phyloP scores from a whole-genome alignment of 2,113 vertebrate species.

The Leptocoma aspasia region DNA sequence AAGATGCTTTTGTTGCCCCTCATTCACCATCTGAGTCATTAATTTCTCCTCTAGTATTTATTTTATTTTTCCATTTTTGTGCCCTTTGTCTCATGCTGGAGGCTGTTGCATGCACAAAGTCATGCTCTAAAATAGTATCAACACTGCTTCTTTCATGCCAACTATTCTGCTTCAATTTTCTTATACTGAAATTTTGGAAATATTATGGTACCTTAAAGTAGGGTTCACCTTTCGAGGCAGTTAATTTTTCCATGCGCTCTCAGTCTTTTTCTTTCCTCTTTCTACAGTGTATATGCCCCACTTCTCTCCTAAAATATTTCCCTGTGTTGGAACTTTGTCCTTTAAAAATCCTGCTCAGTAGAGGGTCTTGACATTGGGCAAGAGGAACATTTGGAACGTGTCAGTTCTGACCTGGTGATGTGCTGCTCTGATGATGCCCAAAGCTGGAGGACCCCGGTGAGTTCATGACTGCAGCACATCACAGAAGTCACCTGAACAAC shows the following conservation, averaged over 20 bases:
- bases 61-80: neutral
- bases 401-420: neutral
- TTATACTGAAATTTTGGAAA: neutral
- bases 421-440: neutral
- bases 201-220: neutral
- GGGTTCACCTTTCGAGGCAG: neutral
- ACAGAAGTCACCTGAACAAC: neutral
- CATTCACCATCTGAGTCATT: neutral
- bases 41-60: neutral
- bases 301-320: neutral
- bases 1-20: neutral
- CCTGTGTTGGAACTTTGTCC: neutral
- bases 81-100: neutral
- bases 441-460: neutral
- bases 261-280: neutral
- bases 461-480: neutral
- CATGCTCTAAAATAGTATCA: neutral
- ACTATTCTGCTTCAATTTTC: neutral
- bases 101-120: neutral
- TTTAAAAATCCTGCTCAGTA: neutral
- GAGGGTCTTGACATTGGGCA: neutral
- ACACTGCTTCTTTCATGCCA: neutral
- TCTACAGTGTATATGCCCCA: neutral
- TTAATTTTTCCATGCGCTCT: neutral
- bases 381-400: neutral